A percentile compares a stretch with the other conserved stretches of the same genome.
phyloP scores from a whole-genome alignment of 2,888 invertebrate species.

The Hermaeophaga mercurialis region DNA sequence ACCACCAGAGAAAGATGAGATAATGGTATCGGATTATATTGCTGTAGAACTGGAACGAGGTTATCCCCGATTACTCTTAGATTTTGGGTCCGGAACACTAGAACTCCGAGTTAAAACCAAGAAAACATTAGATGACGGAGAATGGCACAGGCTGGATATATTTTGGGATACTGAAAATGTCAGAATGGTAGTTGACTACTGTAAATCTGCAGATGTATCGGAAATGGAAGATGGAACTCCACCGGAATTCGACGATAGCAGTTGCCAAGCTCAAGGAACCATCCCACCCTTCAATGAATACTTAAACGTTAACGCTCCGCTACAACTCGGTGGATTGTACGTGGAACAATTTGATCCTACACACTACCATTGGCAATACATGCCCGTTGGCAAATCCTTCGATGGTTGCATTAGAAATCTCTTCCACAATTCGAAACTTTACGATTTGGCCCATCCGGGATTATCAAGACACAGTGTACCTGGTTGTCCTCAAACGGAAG shows the following conservation, averaged over 20 bases:
- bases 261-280: constrained; percentile 86
- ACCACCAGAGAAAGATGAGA: constrained; percentile 90
- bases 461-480: constrained; percentile 82
- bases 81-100: constrained; percentile 93
- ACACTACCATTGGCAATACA: constrained; percentile 88
- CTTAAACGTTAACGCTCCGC: constrained; percentile 91
- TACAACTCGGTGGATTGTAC: constrained; percentile 91
- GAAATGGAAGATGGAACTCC: constrained; percentile 90
- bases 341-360: constrained; percentile 89
- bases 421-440: constrained; percentile 93
- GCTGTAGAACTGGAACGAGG: constrained; percentile 92
- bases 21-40: constrained; percentile 90
- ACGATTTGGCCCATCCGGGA: constrained; percentile 94
- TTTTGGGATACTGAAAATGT: constrained; percentile 95
- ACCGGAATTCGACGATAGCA: constrained; percentile 85
- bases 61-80: constrained; percentile 85
- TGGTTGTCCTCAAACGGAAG: constrained; percentile 93
- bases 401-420: constrained; percentile 96
- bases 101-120: constrained; percentile 85
- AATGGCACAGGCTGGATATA: constrained; percentile 96
- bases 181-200: constrained; percentile 90
- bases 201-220: constrained; percentile 85
- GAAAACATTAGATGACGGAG: constrained; percentile 89
- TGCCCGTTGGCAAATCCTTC: constrained; percentile 88
- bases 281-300: constrained; percentile 96